A percentile compares a stretch with the other conserved stretches of the same genome.
Conservation (phyloP, 2,888 invertebrate genomes). For the Calameuta pallipes region DNA sequence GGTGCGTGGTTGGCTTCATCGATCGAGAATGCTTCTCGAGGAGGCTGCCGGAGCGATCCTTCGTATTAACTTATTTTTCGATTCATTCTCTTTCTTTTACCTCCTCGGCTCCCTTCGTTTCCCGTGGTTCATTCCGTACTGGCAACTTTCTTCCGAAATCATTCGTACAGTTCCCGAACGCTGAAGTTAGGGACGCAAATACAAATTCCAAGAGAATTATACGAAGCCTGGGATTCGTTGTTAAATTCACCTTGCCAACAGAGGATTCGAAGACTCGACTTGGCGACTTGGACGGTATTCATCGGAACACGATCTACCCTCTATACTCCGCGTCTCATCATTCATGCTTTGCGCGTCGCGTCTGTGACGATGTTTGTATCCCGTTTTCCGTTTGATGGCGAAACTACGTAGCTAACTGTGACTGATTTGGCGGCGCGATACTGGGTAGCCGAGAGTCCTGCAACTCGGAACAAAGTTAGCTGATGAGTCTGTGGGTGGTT, state of each 20-base stretch:
- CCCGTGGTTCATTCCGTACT: background rate
- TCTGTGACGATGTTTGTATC: conserved; percentile 53
- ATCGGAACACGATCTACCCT: background rate
- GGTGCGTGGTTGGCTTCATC: conserved; percentile 10
- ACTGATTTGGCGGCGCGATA: conserved; percentile 58
- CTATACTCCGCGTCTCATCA: background rate
- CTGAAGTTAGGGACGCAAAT: background rate
- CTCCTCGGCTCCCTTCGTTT: background rate
- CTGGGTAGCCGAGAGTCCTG: conserved; percentile 51
- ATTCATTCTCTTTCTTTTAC: background rate
- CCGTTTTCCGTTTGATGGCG: conserved; percentile 60
- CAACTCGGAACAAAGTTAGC: conserved; percentile 63
- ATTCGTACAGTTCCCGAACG: background rate
- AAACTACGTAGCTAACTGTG: conserved; percentile 60
- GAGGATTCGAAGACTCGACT: background rate
- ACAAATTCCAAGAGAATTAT: background rate
- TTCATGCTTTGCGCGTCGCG: background rate
- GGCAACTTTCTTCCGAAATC: background rate
- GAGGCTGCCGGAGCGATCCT: background rate
- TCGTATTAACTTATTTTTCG: background rate
- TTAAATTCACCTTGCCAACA: background rate
- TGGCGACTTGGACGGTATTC: background rate
- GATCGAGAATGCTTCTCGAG: background rate
- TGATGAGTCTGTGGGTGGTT: conserved; percentile 61
- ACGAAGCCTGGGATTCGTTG: background rate